Base-by-base conservation (phyloP, 2,797 vertebrate genomes). In the Tolypeutes matacus region DNA sequence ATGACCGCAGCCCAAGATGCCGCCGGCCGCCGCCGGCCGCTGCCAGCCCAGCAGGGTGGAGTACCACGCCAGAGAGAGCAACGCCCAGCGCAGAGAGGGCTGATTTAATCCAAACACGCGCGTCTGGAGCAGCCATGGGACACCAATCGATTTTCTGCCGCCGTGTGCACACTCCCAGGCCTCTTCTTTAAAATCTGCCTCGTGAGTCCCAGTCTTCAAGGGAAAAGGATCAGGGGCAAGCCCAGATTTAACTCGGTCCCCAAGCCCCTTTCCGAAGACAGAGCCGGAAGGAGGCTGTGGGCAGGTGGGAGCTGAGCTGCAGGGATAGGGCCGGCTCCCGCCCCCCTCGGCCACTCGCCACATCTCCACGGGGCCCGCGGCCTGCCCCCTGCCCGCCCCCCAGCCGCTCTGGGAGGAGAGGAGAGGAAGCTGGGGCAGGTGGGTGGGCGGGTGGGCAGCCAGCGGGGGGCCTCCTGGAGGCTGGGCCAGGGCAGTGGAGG, bases 101-200 rank as follows among this genome's bases (percentile, higher is more conserved):
- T 51, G 92, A 91, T n/a, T 91, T 53, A 93, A 80, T 46, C 70
- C 51, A 75, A 86, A 65, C 5, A 93, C 77, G 25, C 12, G 2
- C 15, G 31, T 78, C 92, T 84, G 60, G 39, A 67, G 17, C 51
- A 62, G 90, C 34, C 69, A 14, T 0, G 5, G 89, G 69, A 82
- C 11, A 70, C 53, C 89, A 80, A 90, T 42, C 9, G 17, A 96
- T 86, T 94, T 73, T 90, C 82, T 69, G 8, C 56, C 60, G 77
- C 39, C 20, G 42, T 1, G 51, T 9, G 46, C 29, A 51, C 36
- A 65, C 67, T 86, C 62, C 25, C 21, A 18, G 31, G 36, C 9
- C 77, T 60, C 62, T 20, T 81, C 60, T 51, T 34, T 88, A 60
- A 7, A 56, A 31, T 15, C 5, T 12, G 11, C 23, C 34, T 17